Percentiles rank a stretch among this genome's conserved stretches.
Conservation (phyloP, 2,113 vertebrate genomes). For the Athene cunicularia region DNA sequence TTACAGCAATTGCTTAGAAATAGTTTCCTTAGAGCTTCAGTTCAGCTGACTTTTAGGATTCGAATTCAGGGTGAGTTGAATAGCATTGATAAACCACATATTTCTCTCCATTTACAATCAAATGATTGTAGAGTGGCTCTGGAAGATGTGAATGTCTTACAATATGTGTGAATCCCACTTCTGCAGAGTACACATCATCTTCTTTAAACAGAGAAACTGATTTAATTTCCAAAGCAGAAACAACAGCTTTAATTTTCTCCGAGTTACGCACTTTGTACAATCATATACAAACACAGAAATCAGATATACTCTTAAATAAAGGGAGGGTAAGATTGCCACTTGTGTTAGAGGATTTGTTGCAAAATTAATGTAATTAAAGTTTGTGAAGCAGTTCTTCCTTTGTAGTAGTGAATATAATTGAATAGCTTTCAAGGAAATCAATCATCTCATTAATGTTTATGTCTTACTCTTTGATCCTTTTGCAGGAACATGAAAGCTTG, state of each 20-base stretch:
- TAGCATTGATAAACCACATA: fast-evolving
- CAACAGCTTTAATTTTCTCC: neutral
- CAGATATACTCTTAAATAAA: neutral
- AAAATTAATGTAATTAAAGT: neutral
- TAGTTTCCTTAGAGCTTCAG: neutral
- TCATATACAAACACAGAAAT: neutral
- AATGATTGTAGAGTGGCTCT: neutral
- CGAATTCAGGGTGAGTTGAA: neutral
- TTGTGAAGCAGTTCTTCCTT: neutral
- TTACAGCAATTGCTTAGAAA: neutral
- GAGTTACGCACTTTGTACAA: neutral
- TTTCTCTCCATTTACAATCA: neutral
- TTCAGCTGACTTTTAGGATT: neutral
- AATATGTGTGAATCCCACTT: neutral
- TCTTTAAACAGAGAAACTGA: neutral
- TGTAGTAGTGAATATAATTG: neutral
- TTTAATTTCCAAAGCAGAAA: neutral
- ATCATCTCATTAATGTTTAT: neutral
- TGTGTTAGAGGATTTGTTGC: neutral
- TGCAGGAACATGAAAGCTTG: neutral
- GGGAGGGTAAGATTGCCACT: neutral
- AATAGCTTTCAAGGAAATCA: neutral
- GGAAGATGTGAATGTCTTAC: neutral
- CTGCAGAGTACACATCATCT: neutral
- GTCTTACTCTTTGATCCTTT: neutral